Conservation (phyloP, 2,888 invertebrate genomes). For the Drosophila meridionalis region DNA sequence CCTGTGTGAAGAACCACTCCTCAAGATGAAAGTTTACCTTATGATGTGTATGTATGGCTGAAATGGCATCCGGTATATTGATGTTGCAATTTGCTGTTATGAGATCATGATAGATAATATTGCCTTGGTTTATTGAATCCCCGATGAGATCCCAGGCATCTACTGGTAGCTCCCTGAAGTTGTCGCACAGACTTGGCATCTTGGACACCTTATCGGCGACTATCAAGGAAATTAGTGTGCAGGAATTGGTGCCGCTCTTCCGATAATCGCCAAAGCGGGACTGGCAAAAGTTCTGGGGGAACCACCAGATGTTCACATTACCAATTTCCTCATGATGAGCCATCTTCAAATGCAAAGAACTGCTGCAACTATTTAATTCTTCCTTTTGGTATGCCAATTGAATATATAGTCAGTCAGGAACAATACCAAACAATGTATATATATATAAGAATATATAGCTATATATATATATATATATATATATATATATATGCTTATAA, state of each 20-base stretch:
- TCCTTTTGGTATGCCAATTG: neutral
- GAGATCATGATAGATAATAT: slow-evolving; percentile 86
- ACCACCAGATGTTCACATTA: slow-evolving; percentile 86
- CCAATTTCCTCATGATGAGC: slow-evolving; percentile 67
- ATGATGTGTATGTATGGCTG: slow-evolving; percentile 80
- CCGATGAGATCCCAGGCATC: slow-evolving; percentile 85
- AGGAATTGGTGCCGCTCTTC: slow-evolving; percentile 87
- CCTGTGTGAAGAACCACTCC: slow-evolving; percentile 80
- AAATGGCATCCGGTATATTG: slow-evolving; percentile 86
- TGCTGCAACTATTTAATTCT: neutral
- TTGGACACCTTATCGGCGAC: slow-evolving; percentile 85
- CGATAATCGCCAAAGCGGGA: slow-evolving; percentile 86
- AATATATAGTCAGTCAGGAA: neutral
- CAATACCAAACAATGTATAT: too few relatives aligned
- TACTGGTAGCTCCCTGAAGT: slow-evolving; percentile 56
- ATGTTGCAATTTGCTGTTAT: slow-evolving; percentile 84
- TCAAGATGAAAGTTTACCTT: slow-evolving; percentile 64
- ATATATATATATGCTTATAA: neutral
- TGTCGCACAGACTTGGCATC: slow-evolving; percentile 38
- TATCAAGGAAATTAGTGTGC: slow-evolving; percentile 87
- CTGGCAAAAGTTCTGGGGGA: slow-evolving; percentile 87
- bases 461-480: neutral
- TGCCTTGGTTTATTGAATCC: slow-evolving; percentile 87
- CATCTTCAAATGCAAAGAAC: slow-evolving; percentile 41
- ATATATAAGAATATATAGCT: neutral